Evolutionary conservation across 2,797 vertebrate species (phyloP), one percentile per base, ranked within the genome.

Genomic region (Avahi laniger): DNA sequence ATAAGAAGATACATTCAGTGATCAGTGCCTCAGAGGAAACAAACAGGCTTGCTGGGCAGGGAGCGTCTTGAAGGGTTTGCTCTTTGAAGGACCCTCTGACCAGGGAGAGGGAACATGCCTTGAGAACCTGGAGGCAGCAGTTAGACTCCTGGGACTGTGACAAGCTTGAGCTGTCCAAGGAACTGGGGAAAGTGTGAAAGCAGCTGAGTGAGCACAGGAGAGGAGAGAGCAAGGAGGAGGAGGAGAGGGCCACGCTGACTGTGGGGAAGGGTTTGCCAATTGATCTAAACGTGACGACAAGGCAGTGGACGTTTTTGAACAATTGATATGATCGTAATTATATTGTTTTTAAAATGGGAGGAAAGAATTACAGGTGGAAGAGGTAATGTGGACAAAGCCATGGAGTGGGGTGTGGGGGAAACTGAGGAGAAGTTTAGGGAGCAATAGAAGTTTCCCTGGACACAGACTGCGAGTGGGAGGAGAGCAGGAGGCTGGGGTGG

Each of bases 231-330:
- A 46, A 9, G 24, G 12, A 79, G 18, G 52, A 84, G 24, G 11
- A 2, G 0, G 1, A 69, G 52, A 13, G 38, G 30, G 28, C 41
- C 41, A 4, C 0, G 0, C 4, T 9, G 50, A 72, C 18, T 9
- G 1, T 28, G n/a, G 48, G 33, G n/a, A 80, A 30, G 4, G 10
- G 13, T 26, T 22, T 73, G 43, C 28, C 65, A 38, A 24, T 50
- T 43, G 18, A 28, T 38, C 70, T 35, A 33, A n/a, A 35, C 10
- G 2, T 91, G 26, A 57, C 85, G 61, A 70, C 67, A 81, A 91
- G 35, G 30, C 72, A 50, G n/a, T 38, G n/a, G 35, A 30, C 38
- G 12, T 73, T 50, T 72, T 50, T 20, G 22, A 59, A 85, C 20
- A 75, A 35, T 11, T 59, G 33, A 57, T 50, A 26, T 43, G n/a